Conservation (phyloP, 1,140 invertebrate species). For the Drosophila setifemur region DNA sequence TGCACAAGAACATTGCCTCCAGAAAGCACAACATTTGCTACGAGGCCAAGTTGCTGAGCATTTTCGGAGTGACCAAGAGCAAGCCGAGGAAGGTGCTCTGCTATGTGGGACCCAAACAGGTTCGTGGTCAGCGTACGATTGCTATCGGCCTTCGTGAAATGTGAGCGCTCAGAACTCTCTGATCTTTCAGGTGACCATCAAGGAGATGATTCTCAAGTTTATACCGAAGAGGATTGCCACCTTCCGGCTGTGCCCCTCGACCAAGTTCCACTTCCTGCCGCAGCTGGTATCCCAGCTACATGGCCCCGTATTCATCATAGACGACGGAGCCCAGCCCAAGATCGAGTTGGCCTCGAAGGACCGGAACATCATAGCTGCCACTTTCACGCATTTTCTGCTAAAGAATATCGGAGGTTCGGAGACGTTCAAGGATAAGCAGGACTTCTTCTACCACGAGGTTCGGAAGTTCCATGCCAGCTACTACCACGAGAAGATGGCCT, state of each 20-base stretch:
- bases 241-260: constrained; percentile 96
- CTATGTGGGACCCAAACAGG: constrained; percentile 91
- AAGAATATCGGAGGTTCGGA: constrained; percentile 98
- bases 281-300: constrained; percentile 82
- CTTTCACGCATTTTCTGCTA: constrained; percentile 95
- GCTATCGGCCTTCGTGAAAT: constrained; percentile 36
- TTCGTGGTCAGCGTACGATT: constrained; percentile 53
- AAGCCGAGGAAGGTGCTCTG: constrained; percentile 94
- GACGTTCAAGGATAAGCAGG: constrained; percentile 97
- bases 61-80: constrained; percentile 84
- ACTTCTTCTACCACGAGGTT: constrained; percentile 97
- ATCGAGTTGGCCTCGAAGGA: constrained; percentile 92
- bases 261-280: constrained; percentile 89
- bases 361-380: constrained; percentile 94
- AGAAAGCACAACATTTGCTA: constrained; percentile 93
- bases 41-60: constrained; percentile 90
- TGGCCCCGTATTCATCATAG: constrained; percentile 87
- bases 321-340: constrained; percentile 94
- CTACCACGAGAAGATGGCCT: constrained; percentile 91
- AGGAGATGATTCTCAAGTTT: constrained; percentile 95
- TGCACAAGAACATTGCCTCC: constrained; percentile 93
- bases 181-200: constrained; percentile 90
- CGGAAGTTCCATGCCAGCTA: constrained; percentile 92
- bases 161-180: constrained; percentile 76
- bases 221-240: constrained; percentile 95